Evolutionary conservation across 1,140 invertebrate species (phyloP), one percentile per base, ranked within the genome.

Genomic region (Hylyphantes graminicola): DNA sequence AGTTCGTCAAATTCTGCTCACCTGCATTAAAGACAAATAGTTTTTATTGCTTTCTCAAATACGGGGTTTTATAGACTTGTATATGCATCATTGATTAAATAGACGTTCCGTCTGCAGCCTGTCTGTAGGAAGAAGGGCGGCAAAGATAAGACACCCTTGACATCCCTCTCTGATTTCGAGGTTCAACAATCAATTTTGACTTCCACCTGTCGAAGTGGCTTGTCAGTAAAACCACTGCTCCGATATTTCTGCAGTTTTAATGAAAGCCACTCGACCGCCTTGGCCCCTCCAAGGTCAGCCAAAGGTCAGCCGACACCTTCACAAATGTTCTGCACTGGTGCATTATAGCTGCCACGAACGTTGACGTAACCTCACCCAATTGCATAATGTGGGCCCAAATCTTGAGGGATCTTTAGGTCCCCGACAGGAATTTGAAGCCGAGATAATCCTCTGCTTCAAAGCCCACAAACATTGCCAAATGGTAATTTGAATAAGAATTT

Each of bases 101-200:
- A 35, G 35, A 35, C 35, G 35, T 35, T 17, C 55, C 57, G 79
- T 81, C 79, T 81, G 79, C 54, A 57, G 57, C 35, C 73, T 73
- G 79, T 81, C 79, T 81, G 17, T 12, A 68, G 59, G 21, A 70
- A 70, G 57, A 54, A 70, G 54, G 54, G 64, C 64, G 64, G 76
- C 64, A 53, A 70, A 35, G 15, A 48, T 70, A 51, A 8, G 68
- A 70, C 51, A 80, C 57, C 65, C 79, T 81, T 73, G 68, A 73
- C 67, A 57, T 68, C 57, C 65, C 64, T 57, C 50, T 70, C 53
- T 7, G 21, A 21, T 63, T 76, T 59, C 50, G 35, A 68, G 79
- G 67, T 73, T 81, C 79, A 81, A 81, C 68, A 81, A 81, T 81
- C 79, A 81, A 73, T 81, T 81, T 73, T 54, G 67, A 73, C 79